phyloP scores from a whole-genome alignment of 2,113 vertebrate genomes.

The Podarcis muralis region DNA sequence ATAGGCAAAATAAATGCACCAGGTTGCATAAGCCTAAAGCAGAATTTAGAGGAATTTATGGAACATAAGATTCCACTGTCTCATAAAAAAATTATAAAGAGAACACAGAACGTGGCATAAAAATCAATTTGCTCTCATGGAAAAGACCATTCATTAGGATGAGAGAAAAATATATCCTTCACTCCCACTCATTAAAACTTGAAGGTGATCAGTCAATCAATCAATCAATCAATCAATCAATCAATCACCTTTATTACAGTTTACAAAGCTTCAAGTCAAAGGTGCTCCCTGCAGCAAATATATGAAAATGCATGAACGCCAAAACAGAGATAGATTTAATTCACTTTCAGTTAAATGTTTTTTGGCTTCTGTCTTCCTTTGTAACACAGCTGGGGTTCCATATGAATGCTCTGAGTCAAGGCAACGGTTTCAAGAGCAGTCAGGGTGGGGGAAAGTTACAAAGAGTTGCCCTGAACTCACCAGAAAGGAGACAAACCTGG shows the following conservation, averaged over 20 bases:
- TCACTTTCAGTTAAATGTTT: background rate
- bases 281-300: constrained; percentile 41
- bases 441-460: background rate
- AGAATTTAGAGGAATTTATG: constrained; percentile 49
- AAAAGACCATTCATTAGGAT: constrained; percentile 59
- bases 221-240: background rate
- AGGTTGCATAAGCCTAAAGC: constrained; percentile 26
- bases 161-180: constrained; percentile 62
- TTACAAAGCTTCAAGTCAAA: constrained; percentile 18
- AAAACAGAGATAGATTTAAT: background rate
- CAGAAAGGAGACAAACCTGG: too few relatives aligned
- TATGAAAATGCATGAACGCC: background rate
- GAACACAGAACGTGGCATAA: constrained; percentile 56
- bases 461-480: background rate
- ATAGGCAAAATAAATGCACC: constrained; percentile 30
- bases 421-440: background rate
- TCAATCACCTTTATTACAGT: background rate
- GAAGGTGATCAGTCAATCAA: constrained; percentile 35
- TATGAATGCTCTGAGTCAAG: too few relatives aligned
- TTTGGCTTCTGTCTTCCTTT: background rate
- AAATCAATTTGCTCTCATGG: constrained; percentile 63
- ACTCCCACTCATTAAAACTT: constrained; percentile 61
- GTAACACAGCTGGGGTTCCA: background rate
- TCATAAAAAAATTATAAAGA: constrained; percentile 64
- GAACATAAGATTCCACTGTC: constrained; percentile 49